Base-by-base conservation (phyloP, 2,797 vertebrate genomes). In the Balearica regulorum region DNA sequence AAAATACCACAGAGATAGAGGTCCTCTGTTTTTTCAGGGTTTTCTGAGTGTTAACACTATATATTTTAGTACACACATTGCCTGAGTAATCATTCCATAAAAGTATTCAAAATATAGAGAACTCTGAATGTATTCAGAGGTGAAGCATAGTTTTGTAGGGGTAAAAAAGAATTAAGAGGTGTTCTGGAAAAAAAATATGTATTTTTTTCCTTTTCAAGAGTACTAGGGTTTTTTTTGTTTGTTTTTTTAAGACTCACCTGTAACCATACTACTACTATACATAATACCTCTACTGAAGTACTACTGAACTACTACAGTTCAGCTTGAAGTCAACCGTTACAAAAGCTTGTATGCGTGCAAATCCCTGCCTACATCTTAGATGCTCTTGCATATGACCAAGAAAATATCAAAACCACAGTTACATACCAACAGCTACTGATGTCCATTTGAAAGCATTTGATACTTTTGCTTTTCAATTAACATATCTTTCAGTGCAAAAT, bases 391-490 rank as follows among this genome's bases (percentile, higher is more conserved):
- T 64, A 46, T 1, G 7, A 57, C 65, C 89, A 46, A 68, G 88
- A 81, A 95, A 71, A 46, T 53, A 90, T 3, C 61, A 62, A 72
- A 57, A 31, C 87, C 90, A 75, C 65, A 91, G 66, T 90, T 75
- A 87, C 51, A 89, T 51, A 80, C 75, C 82, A 53, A 62, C 83
- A 85, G 77, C 94, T 95, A 94, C 35, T 4, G 51, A 83, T 71
- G 80, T 58, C 88, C 88, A 61, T 71, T 25, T 94, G 89, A 93
- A 84, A 96, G 91, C 92, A 94, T 87, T 35, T 65, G 73, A 96
- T 94, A 92, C 88, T 85, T 94, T 73, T 65, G 66, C 78, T 90
- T 84, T 64, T 94, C 79, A 86, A 88, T 86, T 69, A 73, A 83
- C 94, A 96, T 33, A 75, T 17, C 79, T 79, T 72, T 94, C 87